Base-by-base conservation (phyloP, 1,140 invertebrate genomes). In the Heliconius hermathena region DNA sequence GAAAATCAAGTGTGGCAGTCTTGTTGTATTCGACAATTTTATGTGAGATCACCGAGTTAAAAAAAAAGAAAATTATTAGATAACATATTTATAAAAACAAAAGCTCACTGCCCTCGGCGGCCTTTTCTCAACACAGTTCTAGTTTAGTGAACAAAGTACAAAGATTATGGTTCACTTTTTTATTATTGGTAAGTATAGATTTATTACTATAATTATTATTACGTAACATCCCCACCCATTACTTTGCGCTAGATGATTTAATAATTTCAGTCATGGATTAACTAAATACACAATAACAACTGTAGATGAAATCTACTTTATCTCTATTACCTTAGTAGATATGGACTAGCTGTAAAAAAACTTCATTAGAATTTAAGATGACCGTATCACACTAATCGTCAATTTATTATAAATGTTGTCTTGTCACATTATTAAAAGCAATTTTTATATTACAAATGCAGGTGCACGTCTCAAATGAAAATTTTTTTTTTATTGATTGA, bases 271-370 rank as follows among this genome's bases (percentile, higher is more conserved):
- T 86, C 83, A 85, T 89, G 84, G 85, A 87, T 81, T 66, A 82
- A 81, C 83, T 82, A 75, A 84, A 81, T 80, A 20, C 49, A 52
- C 49, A 20, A 79, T 81, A 81, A 84, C 79, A 77, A 81, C 77
- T 26, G 92, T 93, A 92, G 92, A 93, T 93, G 57, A 88, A 89
- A 93, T 93, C 92, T 93, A 93, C 91, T 86, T 52, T 82, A 89
- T 81, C 83, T 88, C 79, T 84, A 87, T 84, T 84, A 88, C 87
- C 77, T 86, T 88, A 88, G 85, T 88, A 83, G 85, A 75, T 81
- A 84, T 89, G 84, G 84, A 89, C 85, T 89, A 90, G 83, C 71
- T 85, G 49, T 82, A 81, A 74, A 79, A 82, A 85, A 83, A 84
- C 83, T 84, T 85, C 80, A 83, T 84, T 90, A 90, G 85, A 81